A percentile compares a stretch with the other conserved stretches of the same genome.
phyloP scores from a whole-genome alignment of 2,113 vertebrate species.

The Calonectris borealis region DNA sequence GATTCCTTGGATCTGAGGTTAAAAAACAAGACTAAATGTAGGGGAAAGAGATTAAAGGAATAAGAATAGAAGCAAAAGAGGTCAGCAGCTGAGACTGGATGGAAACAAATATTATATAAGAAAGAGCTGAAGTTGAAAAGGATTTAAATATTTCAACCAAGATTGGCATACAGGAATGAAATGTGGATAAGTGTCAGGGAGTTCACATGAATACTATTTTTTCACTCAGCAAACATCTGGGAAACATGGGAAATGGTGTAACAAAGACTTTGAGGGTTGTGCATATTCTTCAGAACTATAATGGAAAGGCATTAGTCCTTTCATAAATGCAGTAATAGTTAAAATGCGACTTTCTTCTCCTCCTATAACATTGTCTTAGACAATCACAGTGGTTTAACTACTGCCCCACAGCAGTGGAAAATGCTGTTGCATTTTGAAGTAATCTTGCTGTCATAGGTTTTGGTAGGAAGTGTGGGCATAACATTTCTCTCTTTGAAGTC shows the following conservation, averaged over 20 bases:
- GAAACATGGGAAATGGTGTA: not conserved
- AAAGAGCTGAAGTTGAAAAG: not conserved
- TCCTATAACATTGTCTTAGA: not conserved
- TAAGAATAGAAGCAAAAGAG: not conserved
- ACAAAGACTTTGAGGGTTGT: not conserved
- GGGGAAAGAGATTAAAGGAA: not conserved
- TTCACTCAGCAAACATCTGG: not conserved
- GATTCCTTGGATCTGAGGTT: not conserved
- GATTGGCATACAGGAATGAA: not conserved
- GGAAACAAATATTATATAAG: not conserved
- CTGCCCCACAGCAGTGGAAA: not conserved
- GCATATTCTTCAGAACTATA: not conserved
- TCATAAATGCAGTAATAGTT: not conserved
- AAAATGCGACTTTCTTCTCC: not conserved
- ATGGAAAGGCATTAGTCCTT: not conserved
- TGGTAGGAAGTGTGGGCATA: not conserved
- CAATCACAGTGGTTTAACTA: not conserved
- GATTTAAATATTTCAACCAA: not conserved
- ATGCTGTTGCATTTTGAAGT: not conserved
- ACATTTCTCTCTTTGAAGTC: not conserved
- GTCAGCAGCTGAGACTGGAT: not conserved
- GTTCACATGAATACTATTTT: rapidly evolving
- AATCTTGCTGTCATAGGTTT: not conserved
- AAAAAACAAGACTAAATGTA: not conserved
- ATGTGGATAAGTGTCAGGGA: not conserved